These are phyloP conservation scores for Phocoena phocoena DNA, from an alignment of 2,113 vertebrate genomes.

Conservation along the genomic window DNA sequence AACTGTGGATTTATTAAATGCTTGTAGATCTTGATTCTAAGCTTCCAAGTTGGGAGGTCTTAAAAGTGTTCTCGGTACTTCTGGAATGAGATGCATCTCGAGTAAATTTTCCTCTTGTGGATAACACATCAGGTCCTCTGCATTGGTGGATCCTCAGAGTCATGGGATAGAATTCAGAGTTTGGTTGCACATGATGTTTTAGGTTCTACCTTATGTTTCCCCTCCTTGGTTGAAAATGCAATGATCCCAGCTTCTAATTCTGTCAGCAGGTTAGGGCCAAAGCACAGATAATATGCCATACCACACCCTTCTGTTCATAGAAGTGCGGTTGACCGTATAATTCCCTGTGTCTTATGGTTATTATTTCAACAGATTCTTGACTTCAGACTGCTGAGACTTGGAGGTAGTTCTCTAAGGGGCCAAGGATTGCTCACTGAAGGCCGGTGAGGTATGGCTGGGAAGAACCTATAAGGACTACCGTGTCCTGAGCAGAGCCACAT, in stretches of 20 bases:
- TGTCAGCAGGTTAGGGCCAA: neutral
- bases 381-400: neutral
- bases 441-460: neutral
- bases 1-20: neutral
- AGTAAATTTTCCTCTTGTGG: neutral
- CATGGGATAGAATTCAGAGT: neutral
- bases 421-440: neutral
- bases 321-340: neutral
- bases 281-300: neutral
- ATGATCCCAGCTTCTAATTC: neutral
- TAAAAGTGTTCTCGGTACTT: neutral
- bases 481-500: neutral
- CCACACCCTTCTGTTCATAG: neutral
- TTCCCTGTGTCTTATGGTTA: neutral
- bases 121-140: neutral
- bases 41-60: neutral
- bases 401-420: neutral
- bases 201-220: neutral
- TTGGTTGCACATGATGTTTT: constrained; percentile 10
- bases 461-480: neutral
- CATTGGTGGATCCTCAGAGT: neutral
- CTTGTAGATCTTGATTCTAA: neutral
- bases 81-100: neutral
- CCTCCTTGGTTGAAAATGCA: constrained; percentile 5
- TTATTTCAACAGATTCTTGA: constrained; percentile 11